A percentile compares a stretch with the other conserved stretches of the same genome.
These are phyloP conservation scores for Galeopterus variegatus DNA, from an alignment of 2,113 vertebrate genomes.

Conservation along the genomic window DNA sequence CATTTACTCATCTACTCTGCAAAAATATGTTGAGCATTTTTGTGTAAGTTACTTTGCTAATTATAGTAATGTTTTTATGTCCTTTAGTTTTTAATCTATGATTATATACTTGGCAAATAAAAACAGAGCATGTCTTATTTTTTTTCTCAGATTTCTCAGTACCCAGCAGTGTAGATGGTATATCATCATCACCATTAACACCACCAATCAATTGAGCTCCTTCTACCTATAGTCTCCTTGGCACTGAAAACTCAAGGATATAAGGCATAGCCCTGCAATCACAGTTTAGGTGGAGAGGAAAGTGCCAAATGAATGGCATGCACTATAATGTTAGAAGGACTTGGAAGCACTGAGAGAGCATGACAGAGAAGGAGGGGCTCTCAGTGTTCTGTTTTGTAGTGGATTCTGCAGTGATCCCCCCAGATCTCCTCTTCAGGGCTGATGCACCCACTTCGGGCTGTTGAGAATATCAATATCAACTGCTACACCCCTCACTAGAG, in stretches of 20 bases:
- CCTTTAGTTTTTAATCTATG: neutral
- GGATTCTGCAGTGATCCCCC: neutral
- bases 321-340: neutral
- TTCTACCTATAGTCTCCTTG: neutral
- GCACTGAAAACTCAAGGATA: neutral
- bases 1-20: neutral
- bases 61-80: neutral
- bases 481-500: neutral
- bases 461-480: neutral
- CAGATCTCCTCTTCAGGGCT: neutral
- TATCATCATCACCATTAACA: constrained; percentile 1
- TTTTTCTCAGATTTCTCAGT: neutral
- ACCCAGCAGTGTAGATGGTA: neutral
- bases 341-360: neutral
- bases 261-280: neutral
- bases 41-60: neutral
- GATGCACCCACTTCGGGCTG: neutral
- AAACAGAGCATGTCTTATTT: neutral
- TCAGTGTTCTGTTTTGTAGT: neutral
- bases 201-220: neutral
- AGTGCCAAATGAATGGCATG: neutral
- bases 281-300: neutral
- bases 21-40: constrained; percentile 25
- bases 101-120: constrained; percentile 40
- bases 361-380: neutral